Percentiles rank a stretch among this genome's conserved stretches.
Conservation (phyloP, 2,888 invertebrate species). For the Autographa pulchrina region DNA sequence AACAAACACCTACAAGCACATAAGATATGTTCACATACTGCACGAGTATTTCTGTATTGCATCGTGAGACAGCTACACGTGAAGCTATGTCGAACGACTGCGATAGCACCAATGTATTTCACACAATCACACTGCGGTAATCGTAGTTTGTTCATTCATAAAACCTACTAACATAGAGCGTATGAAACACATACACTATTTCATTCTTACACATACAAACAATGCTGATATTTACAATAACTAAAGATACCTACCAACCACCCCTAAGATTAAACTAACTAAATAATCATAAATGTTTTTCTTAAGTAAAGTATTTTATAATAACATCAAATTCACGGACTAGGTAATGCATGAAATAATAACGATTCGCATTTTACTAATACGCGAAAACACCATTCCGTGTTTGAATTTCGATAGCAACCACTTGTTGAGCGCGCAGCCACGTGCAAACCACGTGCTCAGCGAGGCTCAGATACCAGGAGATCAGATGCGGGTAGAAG, state of each 20-base stretch:
- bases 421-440: not conserved
- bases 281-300: too few species aligned
- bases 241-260: too few species aligned
- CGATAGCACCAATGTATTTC: slow-evolving; percentile 1
- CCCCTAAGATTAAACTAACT: too few species aligned
- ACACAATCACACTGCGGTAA: not conserved
- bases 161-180: not conserved
- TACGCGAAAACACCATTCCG: too few species aligned
- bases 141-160: not conserved
- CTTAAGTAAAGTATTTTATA: too few species aligned
- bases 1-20: slow-evolving; percentile 6
- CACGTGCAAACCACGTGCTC: not conserved
- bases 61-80: slow-evolving; percentile 9
- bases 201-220: too few species aligned
- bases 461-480: not conserved
- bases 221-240: too few species aligned
- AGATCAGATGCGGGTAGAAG: not conserved
- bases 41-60: slow-evolving; percentile 27
- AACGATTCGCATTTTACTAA: too few species aligned
- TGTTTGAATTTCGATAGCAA: not conserved
- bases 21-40: not conserved
- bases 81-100: not conserved
- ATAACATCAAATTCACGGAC: too few species aligned
- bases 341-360: too few species aligned
- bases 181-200: not conserved